Conservation (phyloP, 92 coral and sea anemone genomes). For the Micromussa lordhowensis region DNA sequence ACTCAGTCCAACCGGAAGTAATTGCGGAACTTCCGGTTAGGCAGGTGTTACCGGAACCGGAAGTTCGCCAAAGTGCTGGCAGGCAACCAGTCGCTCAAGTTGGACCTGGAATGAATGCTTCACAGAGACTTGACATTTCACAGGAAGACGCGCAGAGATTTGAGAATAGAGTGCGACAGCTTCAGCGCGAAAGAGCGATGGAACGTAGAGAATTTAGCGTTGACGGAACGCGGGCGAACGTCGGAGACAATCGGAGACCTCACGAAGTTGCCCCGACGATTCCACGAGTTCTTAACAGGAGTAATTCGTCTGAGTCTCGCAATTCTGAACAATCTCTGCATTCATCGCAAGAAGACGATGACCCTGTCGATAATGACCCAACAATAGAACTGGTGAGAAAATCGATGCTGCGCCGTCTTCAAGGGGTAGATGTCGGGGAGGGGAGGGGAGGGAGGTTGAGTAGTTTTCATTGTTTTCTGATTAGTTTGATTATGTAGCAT, state of each 20-base stretch:
- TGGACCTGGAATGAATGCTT: constrained; percentile 48
- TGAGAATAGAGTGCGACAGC: constrained; percentile 74
- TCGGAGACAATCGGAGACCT: constrained; percentile 30
- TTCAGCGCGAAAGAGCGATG: constrained; percentile 72
- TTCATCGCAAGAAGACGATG: constrained; percentile 26
- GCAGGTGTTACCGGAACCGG: constrained; percentile 53
- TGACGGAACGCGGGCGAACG: constrained; percentile 30
- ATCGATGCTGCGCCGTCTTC: background rate
- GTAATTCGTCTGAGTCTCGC: constrained; percentile 37
- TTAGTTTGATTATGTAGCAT: background rate
- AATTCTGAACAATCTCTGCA: constrained; percentile 36
- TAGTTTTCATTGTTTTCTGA: background rate
- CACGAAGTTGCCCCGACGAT: background rate
- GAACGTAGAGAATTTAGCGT: constrained; percentile 44
- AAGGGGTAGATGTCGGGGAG: background rate
- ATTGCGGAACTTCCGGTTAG: constrained; percentile 23
- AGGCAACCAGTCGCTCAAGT: constrained; percentile 69
- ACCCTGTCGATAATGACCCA: constrained; percentile 49
- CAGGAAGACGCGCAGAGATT: constrained; percentile 69
- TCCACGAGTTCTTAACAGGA: constrained; percentile 5
- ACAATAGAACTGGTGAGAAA: constrained; percentile 31
- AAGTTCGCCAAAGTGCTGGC: constrained; percentile 31
- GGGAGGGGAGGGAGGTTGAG: background rate
- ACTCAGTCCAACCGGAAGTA: constrained; percentile 66
- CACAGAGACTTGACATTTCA: constrained; percentile 57